Evolutionary conservation across 1,140 invertebrate species (phyloP).

Genomic region (Brachionus calyciflorus): DNA sequence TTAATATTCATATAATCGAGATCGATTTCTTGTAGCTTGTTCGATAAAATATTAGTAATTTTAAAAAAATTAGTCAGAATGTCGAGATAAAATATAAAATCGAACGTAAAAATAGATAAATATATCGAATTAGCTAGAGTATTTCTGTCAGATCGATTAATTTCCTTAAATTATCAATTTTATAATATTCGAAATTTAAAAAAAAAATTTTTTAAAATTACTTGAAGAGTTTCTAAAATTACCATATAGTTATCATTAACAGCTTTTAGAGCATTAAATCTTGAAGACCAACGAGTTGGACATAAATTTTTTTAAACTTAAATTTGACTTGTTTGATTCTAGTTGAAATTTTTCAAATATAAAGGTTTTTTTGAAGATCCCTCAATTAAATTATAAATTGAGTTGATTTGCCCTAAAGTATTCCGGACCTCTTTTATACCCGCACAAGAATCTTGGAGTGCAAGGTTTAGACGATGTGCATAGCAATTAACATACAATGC

Average conservation of each 20-base stretch:
- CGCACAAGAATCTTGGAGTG: background rate
- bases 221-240: conserved; percentile 11
- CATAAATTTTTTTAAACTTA: conserved; percentile 26
- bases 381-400: conserved; percentile 42
- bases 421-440: conserved; percentile 8
- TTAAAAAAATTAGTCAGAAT: background rate
- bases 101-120: conserved; percentile 3
- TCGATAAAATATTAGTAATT: conserved; percentile 11
- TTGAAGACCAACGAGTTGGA: conserved; percentile 21
- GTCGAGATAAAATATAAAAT: conserved; percentile 9
- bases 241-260: background rate
- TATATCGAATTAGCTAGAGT: background rate
- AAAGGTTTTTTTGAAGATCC: conserved; percentile 6
- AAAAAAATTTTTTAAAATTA: background rate
- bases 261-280: conserved; percentile 18
- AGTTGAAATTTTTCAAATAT: conserved; percentile 33
- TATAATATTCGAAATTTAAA: background rate
- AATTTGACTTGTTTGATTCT: background rate
- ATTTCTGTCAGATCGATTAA: background rate
- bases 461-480: conserved; percentile 17
- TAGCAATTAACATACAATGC: conserved; percentile 35
- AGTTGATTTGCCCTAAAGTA: background rate
- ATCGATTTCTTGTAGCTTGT: background rate
- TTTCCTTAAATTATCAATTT: conserved; percentile 4
- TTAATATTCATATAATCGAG: background rate